Base-by-base conservation (phyloP, 1,140 invertebrate species). In the Pseudomyrmex sp. region DNA sequence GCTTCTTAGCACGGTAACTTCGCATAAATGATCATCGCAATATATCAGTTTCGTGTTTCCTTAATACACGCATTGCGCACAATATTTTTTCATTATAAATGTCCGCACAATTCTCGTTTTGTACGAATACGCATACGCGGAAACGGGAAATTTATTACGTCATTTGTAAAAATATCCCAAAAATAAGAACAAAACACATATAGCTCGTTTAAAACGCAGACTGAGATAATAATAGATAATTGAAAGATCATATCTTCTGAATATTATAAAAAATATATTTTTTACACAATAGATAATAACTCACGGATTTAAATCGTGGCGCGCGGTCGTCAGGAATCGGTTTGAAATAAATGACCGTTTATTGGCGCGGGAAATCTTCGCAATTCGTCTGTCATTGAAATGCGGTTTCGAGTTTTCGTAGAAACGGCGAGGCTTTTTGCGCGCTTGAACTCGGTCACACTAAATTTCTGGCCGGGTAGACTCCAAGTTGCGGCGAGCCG, bases 401-500 rank as follows among this genome's bases (percentile, higher is more conserved):
- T 44, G 61, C 12, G 69, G 48, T 48, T 26, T 20, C 54, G 26
- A 75, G 83, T 83, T 88, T 35, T 79, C 86, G 74, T 70, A 59
- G 58, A 68, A 35, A 75, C 58, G 46, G 56, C 66, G 48, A 65
- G 65, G 75, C 87, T 87, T 87, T 90, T 89, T 83, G 79, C 77
- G 73, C 79, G 75, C 76, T 86, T 77, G 66, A 88, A 86, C 79
- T 90, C 88, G 89, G 88, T 75, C 79, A 87, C 90, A 88, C 70
- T 91, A 90, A 89, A 90, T 91, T 91, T 88, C 89, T 86, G 83
- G 83, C 88, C 75, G 85, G 52, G 75, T 89, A 44, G 83, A 88
- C 75, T 87, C 87, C 87, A 92, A 91, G 91, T 88, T 91, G 88
- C 83, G 87, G 89, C 89, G 48, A 87, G 85, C 86, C 84, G 85